Evolutionary conservation across 2,888 invertebrate species (phyloP), one percentile per base, ranked within the genome.

Genomic region (Lepidochrysops patricia): DNA sequence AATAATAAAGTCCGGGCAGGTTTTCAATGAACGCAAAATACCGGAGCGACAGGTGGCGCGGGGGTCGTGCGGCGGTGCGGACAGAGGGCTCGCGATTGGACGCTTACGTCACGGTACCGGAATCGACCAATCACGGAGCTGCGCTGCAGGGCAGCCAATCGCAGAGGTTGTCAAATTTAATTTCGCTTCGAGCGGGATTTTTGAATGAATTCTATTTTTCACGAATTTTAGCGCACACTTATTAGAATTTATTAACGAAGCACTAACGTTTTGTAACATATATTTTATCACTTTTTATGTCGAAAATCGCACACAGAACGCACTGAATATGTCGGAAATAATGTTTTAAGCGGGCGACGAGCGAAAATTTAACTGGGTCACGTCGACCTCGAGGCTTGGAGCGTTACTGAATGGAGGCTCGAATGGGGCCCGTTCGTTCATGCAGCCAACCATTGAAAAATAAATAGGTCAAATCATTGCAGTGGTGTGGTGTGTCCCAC

Each of bases 401-500:
- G 77, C 73, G 79, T 80, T 84, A 84, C 85, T 89, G 87, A 89
- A 89, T 89, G 89, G 72, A 77, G 75, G 71, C 75, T 80, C 78
- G 83, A 78, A 76, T 75, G 84, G 79, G 77, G 75, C 78, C 68
- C 67, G 62, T 80, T 84, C 85, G 86, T 87, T 85, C 87, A 86
- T 86, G 80, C 82, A 76, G 70, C 79, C 74, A 74, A 72, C 83
- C 88, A 88, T 89, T 88, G 84, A 88, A 86, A 84, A 85, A 87
- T 84, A 89, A 79, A 83, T 89, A 85, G 89, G 89, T 89, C 88
- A 86, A 78, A 84, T 84, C 79, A 84, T 82, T 87, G 87, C 88
- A 87, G 54, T 74, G 84, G 75, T 74, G 84, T 84, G 84, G 74
- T 74, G 84, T 83, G 83, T 69, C 80, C 86, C 75, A 82, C 73